A percentile compares a stretch with the other conserved stretches of the same genome.
phyloP scores from a whole-genome alignment of 2,888 invertebrate genomes.

The Pollenia amentaria region DNA sequence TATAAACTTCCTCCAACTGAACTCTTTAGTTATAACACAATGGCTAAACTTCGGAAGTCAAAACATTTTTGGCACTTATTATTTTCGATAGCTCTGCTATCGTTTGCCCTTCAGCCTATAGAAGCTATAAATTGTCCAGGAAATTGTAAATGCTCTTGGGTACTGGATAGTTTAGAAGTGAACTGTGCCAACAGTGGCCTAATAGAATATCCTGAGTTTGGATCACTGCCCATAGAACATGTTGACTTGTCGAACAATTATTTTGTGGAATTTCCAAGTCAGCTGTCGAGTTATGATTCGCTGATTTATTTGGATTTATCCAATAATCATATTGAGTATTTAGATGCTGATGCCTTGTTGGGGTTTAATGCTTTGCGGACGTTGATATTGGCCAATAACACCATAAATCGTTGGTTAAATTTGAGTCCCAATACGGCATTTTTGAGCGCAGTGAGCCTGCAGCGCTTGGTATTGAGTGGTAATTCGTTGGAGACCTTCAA shows the following conservation, averaged over 20 bases:
- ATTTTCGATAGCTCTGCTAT: background rate
- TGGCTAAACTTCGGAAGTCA: constrained; percentile 4
- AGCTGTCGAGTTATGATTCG: constrained; percentile 85
- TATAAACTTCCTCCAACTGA: background rate
- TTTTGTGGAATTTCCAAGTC: constrained; percentile 86
- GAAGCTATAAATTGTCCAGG: constrained; percentile 79
- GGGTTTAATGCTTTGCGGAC: constrained; percentile 86
- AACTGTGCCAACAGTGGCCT: constrained; percentile 80
- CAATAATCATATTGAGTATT: constrained; percentile 85
- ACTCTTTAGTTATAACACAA: background rate
- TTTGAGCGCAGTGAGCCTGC: constrained; percentile 85
- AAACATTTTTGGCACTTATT: background rate
- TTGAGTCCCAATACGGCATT: constrained; percentile 86
- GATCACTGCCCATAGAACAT: constrained; percentile 85
- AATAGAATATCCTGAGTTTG: constrained; percentile 78
- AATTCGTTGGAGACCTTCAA: constrained; percentile 87
- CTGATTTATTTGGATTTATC: constrained; percentile 86
- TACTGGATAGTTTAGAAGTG: constrained; percentile 81
- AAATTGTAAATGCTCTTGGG: constrained; percentile 81
- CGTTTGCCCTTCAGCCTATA: background rate
- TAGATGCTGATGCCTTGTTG: constrained; percentile 85
- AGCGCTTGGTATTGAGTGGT: constrained; percentile 87
- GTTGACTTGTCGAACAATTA: constrained; percentile 88
- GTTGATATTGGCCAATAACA: constrained; percentile 88
- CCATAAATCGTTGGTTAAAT: constrained; percentile 86